Evolutionary conservation across 2,113 vertebrate genomes (phyloP), one percentile per base, ranked within the genome.

Genomic region (Sapajus apella): DNA sequence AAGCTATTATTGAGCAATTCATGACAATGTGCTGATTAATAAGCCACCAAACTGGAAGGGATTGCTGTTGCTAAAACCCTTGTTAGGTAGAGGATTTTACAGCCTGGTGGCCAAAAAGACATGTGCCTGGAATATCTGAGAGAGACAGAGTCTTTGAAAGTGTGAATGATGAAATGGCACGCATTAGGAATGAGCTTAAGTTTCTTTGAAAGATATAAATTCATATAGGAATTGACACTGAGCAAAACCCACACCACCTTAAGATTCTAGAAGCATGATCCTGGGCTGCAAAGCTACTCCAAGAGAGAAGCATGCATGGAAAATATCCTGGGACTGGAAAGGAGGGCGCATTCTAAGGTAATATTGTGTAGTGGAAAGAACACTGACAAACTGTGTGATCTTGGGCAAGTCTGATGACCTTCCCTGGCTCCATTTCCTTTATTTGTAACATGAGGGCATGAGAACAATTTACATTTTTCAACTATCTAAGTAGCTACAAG

Each of bases 1-100:
- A 85, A 86, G 55, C 70, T 91, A 35, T 91, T 95, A 91, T 56
- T 72, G 50, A 93, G 20, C 43, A 94, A 75, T 93, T 97, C 77
- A 66, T 72, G 73, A 98, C 92, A 95, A 95, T 87, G 40, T 93
- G 73, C 73, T 89, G 80, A 93, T 94, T 94, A 96, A 91, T 68
- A 88, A 95, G 72, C 23, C 13, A 82, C 66, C 58, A 95, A 91
- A 96, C 40, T 68, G 58, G 58, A 93, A 91, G 47, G 90, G 52
- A 90, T 52, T 76, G 47, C 35, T 93, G 20, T n/a, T 86, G 40
- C 37, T 61, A 91, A 96, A 86, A 79, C 27, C 27, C 73, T 80
- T 20, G 3, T 75, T 82, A 76, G 25, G 4, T 25, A 87, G 82
- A 37, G 23, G 12, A 52, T 27, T 95, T 94, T 86, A 79, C 11